phyloP scores from a whole-genome alignment of 1,140 invertebrate genomes.

The Pseudomyrmex gracilis region DNA sequence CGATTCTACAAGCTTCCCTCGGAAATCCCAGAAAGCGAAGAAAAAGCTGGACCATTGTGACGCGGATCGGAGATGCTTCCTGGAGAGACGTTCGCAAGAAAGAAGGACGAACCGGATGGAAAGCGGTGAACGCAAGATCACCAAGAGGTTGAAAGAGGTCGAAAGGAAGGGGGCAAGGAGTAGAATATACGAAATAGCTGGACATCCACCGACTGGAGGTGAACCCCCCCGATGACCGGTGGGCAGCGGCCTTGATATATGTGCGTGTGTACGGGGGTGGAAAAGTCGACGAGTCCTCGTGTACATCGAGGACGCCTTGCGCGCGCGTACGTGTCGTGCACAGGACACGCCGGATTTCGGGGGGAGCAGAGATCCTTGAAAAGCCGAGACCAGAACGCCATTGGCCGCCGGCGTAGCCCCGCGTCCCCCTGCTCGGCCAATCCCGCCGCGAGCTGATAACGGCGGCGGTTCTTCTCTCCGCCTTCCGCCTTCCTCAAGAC shows the following conservation, averaged over 20 bases:
- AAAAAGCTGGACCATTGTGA: conserved; percentile 66
- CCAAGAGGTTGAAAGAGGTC: conserved; percentile 5
- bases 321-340: conserved; percentile 30
- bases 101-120: conserved; percentile 53
- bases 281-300: conserved; percentile 45
- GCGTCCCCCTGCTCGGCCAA: conserved; percentile 79
- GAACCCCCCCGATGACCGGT: conserved; percentile 65
- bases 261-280: conserved; percentile 29
- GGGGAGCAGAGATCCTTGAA: conserved; percentile 78
- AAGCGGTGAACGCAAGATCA: conserved; percentile 16
- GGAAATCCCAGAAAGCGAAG: conserved; percentile 35
- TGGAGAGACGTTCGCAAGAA: conserved; percentile 48
- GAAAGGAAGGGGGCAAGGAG: conserved; percentile 25
- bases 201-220: conserved; percentile 36
- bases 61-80: conserved; percentile 62
- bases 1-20: not conserved
- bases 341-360: conserved; percentile 71
- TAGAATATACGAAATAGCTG: conserved; percentile 56
- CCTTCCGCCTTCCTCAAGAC: conserved; percentile 84
- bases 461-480: conserved; percentile 79
- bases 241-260: conserved; percentile 72
- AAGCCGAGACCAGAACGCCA: conserved; percentile 83
- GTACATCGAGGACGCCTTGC: conserved; percentile 44
- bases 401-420: conserved; percentile 80
- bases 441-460: conserved; percentile 83